Percentiles rank a stretch among this genome's conserved stretches.
These are phyloP conservation scores for Sinosuthora webbiana DNA, from an alignment of 2,113 vertebrate species.

Conservation along the genomic window DNA sequence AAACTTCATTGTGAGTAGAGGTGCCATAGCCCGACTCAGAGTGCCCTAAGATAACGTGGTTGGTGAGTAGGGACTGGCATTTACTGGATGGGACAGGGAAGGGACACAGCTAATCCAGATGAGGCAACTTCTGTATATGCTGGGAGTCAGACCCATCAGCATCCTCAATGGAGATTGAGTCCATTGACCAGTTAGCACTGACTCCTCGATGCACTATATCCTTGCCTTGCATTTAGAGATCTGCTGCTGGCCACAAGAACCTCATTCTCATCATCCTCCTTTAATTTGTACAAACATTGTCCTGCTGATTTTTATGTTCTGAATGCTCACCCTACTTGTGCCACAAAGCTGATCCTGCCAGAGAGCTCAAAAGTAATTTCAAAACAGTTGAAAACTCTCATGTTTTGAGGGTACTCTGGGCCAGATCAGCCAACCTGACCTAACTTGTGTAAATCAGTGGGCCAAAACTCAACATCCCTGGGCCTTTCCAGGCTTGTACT, in stretches of 20 bases:
- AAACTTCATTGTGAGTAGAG: not conserved
- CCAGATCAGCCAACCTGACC: not conserved
- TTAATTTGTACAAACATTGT: not conserved
- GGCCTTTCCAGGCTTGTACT: not conserved
- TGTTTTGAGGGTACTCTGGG: not conserved
- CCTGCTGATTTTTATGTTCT: not conserved
- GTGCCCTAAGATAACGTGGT: not conserved
- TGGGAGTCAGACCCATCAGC: not conserved
- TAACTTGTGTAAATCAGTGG: not conserved
- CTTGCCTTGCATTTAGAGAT: not conserved
- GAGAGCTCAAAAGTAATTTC: not conserved
- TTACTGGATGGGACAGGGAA: not conserved
- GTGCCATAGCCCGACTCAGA: not conserved
- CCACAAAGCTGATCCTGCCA: not conserved
- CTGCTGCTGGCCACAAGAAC: not conserved
- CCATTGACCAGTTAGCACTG: accelerated
- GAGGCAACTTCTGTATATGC: accelerated
- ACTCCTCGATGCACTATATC: accelerated
- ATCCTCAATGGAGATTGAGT: not conserved
- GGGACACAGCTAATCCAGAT: not conserved
- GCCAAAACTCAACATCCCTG: not conserved
- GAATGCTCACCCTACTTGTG: not conserved
- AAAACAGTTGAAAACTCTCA: not conserved
- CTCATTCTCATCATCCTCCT: not conserved
- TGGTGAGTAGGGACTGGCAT: not conserved